A percentile compares a stretch with the other conserved stretches of the same genome.
These are phyloP conservation scores for Conomelus anceps DNA, from an alignment of 2,888 invertebrate species.

Conservation along the genomic window DNA sequence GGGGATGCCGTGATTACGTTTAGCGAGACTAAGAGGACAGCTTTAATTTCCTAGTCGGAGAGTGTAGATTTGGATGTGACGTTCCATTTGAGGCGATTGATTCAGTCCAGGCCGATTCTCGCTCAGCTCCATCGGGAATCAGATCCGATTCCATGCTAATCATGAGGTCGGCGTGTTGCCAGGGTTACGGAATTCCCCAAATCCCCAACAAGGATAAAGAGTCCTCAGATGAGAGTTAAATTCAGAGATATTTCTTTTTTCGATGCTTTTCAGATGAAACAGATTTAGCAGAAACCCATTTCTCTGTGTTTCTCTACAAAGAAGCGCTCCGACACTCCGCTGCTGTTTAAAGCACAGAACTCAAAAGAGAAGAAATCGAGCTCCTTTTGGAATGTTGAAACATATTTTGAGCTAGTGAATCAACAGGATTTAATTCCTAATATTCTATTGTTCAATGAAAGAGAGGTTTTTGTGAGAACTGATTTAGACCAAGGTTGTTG, in stretches of 20 bases:
- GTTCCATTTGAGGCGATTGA: not conserved
- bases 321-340: not conserved
- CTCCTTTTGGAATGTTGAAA: too few species aligned
- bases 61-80: not conserved
- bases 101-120: not conserved
- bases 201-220: not conserved
- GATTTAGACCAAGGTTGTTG: too few species aligned
- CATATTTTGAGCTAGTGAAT: too few species aligned
- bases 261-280: too few species aligned
- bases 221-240: not conserved
- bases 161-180: not conserved
- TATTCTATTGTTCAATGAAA: too few species aligned
- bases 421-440: too few species aligned
- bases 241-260: not conserved
- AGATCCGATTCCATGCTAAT: not conserved
- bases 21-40: too few species aligned
- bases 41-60: not conserved
- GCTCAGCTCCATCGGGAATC: not conserved
- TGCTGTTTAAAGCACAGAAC: not conserved
- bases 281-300: not conserved
- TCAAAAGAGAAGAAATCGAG: too few species aligned
- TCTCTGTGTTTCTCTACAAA: not conserved
- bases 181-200: not conserved
- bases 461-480: too few species aligned
- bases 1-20: not conserved